Conservation (phyloP, 2,888 invertebrate species). For the Brachyptera risi region DNA sequence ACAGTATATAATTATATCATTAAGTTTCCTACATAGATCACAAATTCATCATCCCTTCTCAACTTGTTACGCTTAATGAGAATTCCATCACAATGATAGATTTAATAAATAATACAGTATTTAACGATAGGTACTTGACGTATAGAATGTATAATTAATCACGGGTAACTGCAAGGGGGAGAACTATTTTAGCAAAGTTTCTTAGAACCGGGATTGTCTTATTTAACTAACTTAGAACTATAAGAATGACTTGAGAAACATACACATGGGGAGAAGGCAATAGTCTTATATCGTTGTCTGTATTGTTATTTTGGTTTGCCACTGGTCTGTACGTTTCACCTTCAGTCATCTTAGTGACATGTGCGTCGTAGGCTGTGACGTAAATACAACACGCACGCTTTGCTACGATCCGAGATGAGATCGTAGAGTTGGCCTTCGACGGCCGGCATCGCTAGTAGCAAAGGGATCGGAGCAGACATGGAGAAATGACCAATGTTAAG, state of each 20-base stretch:
- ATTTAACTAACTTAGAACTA: constrained; percentile 5
- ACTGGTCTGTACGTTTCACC: constrained; percentile 2
- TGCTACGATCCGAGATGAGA: constrained; percentile 53
- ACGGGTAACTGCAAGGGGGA: constrained; percentile 2
- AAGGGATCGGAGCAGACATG: constrained; percentile 46
- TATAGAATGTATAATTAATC: background rate
- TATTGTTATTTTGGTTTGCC: constrained; percentile 10
- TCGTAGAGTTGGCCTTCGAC: constrained; percentile 56
- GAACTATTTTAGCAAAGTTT: constrained; percentile 14
- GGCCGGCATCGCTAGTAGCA: constrained; percentile 41
- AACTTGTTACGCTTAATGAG: background rate
- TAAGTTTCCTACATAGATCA: too few species aligned
- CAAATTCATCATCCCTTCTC: too few species aligned
- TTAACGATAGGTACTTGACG: too few species aligned
- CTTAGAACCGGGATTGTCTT: constrained; percentile 7
- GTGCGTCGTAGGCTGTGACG: constrained; percentile 55
- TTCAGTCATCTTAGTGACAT: constrained; percentile 2
- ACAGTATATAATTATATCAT: too few species aligned
- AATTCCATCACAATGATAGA: background rate
- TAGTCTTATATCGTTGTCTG: constrained; percentile 23
- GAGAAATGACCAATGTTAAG: constrained; percentile 53
- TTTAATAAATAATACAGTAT: too few species aligned
- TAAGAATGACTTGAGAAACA: constrained; percentile 29
- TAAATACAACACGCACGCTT: constrained; percentile 61
- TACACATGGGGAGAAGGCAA: constrained; percentile 31